Conservation (phyloP, 1,140 invertebrate genomes). For the Drosophila navojoa region DNA sequence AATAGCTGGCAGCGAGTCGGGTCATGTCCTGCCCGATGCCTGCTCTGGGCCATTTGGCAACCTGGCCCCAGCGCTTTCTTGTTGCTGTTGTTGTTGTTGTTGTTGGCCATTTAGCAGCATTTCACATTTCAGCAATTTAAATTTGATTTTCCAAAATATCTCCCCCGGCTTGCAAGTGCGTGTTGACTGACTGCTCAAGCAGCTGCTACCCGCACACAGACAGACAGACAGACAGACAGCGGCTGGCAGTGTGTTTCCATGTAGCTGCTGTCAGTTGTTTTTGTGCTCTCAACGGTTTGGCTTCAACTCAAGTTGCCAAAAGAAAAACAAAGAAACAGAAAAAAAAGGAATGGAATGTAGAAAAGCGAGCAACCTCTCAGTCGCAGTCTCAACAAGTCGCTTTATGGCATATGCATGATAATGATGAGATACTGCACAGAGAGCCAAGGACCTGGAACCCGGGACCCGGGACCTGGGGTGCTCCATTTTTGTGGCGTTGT, state of each 20-base stretch:
- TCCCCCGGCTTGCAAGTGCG: constrained; percentile 34
- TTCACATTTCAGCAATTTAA: constrained; percentile 69
- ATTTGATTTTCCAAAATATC: constrained; percentile 69
- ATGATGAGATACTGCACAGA: constrained; percentile 53
- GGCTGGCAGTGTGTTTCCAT: background rate
- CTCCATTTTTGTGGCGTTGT: constrained; percentile 60
- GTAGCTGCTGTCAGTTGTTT: constrained; percentile 11
- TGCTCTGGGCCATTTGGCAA: constrained; percentile 40
- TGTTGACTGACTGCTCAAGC: constrained; percentile 65
- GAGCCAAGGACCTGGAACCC: background rate
- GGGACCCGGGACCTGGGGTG: constrained; percentile 33
- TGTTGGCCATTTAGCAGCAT: constrained; percentile 66
- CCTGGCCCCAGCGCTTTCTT: constrained; percentile 31
- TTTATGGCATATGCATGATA: constrained; percentile 83
- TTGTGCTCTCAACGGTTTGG: constrained; percentile 11
- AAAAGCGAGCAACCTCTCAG: background rate
- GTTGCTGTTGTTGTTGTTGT: constrained; percentile 14
- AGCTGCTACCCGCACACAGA: constrained; percentile 48
- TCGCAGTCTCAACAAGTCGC: constrained; percentile 74
- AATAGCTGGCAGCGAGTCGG: constrained; percentile 23
- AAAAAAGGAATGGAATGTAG: too few species aligned
- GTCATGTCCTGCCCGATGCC: constrained; percentile 2
- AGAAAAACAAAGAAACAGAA: background rate
- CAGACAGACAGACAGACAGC: background rate
- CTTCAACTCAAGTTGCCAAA: constrained; percentile 14